phyloP scores from a whole-genome alignment of 2,888 invertebrate species.

The Platerodrilus igneus region DNA sequence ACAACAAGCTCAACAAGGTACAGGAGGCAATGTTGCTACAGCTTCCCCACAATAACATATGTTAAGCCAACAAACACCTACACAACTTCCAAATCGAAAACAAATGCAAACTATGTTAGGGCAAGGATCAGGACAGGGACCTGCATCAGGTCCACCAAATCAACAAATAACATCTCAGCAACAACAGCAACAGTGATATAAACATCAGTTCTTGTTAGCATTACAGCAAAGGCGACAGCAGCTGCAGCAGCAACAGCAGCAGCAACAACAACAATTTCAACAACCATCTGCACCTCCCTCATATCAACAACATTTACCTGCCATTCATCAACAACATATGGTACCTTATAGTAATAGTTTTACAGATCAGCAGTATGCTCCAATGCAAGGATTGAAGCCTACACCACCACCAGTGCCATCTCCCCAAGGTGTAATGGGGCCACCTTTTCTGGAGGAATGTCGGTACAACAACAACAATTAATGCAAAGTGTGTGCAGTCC shows the following conservation, averaged over 20 bases:
- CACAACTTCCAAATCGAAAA: constrained; percentile 51
- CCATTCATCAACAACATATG: constrained; percentile 48
- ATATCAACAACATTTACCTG: constrained; percentile 52
- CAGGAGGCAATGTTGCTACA: constrained; percentile 37
- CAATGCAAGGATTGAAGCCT: constrained; percentile 56
- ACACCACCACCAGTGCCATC: constrained; percentile 69
- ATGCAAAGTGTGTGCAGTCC: constrained; percentile 84
- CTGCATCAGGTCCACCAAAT: constrained; percentile 30
- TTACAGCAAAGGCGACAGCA: constrained; percentile 52
- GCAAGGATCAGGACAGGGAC: constrained; percentile 39
- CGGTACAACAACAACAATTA: constrained; percentile 62
- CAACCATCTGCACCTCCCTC: constrained; percentile 58
- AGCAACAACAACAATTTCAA: constrained; percentile 55
- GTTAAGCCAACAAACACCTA: constrained; percentile 48
- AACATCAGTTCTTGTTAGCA: constrained; percentile 53
- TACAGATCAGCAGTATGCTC: constrained; percentile 44
- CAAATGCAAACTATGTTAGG: constrained; percentile 50
- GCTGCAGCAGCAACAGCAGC: constrained; percentile 54
- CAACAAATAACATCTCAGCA: constrained; percentile 42
- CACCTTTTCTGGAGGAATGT: constrained; percentile 58
- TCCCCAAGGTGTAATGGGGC: constrained; percentile 68
- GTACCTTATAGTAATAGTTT: constrained; percentile 44
- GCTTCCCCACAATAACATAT: constrained; percentile 50
- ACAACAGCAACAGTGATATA: constrained; percentile 49
- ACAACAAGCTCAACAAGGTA: constrained; percentile 35